phyloP scores from a whole-genome alignment of 2,797 vertebrate genomes.

The Pterois miles region DNA sequence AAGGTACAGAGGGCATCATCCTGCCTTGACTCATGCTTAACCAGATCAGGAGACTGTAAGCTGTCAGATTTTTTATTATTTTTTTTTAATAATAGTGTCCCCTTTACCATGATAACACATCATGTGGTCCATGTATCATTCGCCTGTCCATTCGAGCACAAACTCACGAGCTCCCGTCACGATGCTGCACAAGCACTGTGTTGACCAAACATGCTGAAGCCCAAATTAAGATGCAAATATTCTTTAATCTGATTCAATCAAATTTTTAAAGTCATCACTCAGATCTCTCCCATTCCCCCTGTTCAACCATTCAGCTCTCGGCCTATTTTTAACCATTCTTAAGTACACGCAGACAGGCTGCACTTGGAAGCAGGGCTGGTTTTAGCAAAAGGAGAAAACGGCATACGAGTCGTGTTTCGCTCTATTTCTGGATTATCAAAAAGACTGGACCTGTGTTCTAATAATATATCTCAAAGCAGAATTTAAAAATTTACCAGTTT shows the following conservation, averaged over 20 bases:
- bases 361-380: slow-evolving; percentile 59
- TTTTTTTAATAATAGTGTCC: neutral
- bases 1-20: neutral
- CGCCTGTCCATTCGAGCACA: neutral
- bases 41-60: neutral
- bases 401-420: slow-evolving; percentile 51
- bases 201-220: slow-evolving; percentile 41
- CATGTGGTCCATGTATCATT: neutral
- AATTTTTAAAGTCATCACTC: slow-evolving; percentile 68
- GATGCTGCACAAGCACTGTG: neutral
- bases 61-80: neutral
- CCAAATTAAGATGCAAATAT: slow-evolving; percentile 53
- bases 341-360: slow-evolving; percentile 69
- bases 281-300: slow-evolving; percentile 50
- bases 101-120: neutral
- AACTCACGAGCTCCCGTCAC: neutral
- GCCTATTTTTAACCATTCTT: slow-evolving; percentile 82
- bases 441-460: slow-evolving; percentile 67
- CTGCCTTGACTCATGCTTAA: neutral
- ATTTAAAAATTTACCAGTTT: slow-evolving; percentile 62
- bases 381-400: slow-evolving; percentile 60
- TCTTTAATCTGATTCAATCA: slow-evolving; percentile 74
- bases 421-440: slow-evolving; percentile 76
- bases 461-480: slow-evolving; percentile 71
- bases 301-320: slow-evolving; percentile 57